Conservation (phyloP, 2,113 vertebrate genomes). For the Triplophysa dalaica region DNA sequence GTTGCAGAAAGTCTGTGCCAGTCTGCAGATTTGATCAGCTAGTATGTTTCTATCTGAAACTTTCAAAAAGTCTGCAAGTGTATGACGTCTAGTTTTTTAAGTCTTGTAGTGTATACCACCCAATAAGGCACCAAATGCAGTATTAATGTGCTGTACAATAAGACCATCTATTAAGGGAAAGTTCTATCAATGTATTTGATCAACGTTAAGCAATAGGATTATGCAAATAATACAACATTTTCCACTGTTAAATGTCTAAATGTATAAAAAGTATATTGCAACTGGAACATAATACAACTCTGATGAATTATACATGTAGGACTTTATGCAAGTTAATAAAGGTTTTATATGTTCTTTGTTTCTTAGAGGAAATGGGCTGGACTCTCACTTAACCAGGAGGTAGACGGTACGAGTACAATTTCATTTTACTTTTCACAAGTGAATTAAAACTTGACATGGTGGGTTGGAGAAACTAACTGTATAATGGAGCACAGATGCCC, state of each 20-base stretch:
- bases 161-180: slow-evolving; percentile 50
- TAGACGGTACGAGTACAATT: slow-evolving; percentile 81
- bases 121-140: too few relatives aligned
- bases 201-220: background rate
- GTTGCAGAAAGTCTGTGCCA: too few relatives aligned
- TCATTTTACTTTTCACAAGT: background rate
- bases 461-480: background rate
- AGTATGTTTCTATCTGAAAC: too few relatives aligned
- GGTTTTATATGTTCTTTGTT: slow-evolving; percentile 39
- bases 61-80: too few relatives aligned
- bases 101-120: too few relatives aligned
- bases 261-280: background rate
- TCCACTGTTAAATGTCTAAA: background rate
- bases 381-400: slow-evolving; percentile 90
- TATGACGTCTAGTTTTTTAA: too few relatives aligned
- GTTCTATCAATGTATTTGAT: slow-evolving; percentile 45
- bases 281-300: background rate
- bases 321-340: background rate
- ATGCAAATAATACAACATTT: background rate
- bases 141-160: slow-evolving; percentile 50
- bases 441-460: background rate
- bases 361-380: slow-evolving; percentile 95
- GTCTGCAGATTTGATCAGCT: too few relatives aligned
- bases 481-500: too few relatives aligned
- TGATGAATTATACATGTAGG: background rate